Evolutionary conservation across 2,797 vertebrate species (phyloP).

Genomic region (Naso thynnoides): DNA sequence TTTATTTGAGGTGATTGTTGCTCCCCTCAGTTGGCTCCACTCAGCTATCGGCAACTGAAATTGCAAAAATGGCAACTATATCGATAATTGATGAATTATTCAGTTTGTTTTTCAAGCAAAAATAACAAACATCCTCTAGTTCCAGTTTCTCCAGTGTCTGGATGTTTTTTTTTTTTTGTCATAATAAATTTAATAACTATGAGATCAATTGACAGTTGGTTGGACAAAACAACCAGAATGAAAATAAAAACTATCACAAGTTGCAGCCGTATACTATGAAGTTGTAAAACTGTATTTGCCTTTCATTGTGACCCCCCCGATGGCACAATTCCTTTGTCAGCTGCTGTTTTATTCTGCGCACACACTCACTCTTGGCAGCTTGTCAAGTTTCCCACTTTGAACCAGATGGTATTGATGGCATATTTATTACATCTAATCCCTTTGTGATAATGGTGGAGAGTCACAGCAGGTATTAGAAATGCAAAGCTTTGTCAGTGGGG

Average conservation of each 20-base stretch:
- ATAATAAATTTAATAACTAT: background rate
- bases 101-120: too few species aligned
- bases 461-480: constrained; percentile 64
- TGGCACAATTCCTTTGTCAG: constrained; percentile 1
- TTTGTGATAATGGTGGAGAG: constrained; percentile 52
- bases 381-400: constrained; percentile 57
- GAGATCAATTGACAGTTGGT: background rate
- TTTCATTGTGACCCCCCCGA: background rate
- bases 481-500: constrained; percentile 38
- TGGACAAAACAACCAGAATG: background rate
- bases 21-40: too few species aligned
- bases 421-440: constrained; percentile 73
- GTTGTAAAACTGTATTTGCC: background rate
- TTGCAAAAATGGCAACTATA: too few species aligned
- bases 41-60: too few species aligned
- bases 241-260: background rate
- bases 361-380: constrained; percentile 47
- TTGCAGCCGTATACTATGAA: too few species aligned
- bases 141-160: background rate
- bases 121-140: background rate
- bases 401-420: constrained; percentile 71
- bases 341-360: constrained; percentile 27
- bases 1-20: too few species aligned
- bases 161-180: background rate
- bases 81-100: too few species aligned